These are phyloP conservation scores for Chloebia gouldiae DNA, from an alignment of 2,113 vertebrate genomes.

Conservation along the genomic window DNA sequence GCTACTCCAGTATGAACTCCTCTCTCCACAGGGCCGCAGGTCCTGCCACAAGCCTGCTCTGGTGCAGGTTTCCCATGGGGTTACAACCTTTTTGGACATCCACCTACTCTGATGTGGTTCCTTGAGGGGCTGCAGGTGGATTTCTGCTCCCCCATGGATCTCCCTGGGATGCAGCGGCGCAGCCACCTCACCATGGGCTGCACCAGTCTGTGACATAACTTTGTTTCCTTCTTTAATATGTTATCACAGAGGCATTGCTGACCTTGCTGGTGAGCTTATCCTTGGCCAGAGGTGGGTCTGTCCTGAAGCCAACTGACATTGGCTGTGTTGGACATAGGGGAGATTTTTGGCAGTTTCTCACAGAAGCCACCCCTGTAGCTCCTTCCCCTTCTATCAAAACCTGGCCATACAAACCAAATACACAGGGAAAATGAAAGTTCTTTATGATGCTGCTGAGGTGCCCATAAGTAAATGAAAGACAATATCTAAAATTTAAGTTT, in stretches of 20 bases:
- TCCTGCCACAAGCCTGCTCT: background rate
- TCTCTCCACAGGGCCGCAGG: background rate
- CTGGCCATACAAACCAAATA: background rate
- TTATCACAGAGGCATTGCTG: background rate
- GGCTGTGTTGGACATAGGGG: background rate
- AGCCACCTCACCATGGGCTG: background rate
- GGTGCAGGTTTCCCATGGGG: fast-evolving
- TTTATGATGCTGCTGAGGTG: background rate
- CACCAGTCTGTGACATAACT: background rate
- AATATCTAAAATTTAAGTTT: background rate
- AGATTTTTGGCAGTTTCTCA: background rate
- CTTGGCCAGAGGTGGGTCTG: background rate
- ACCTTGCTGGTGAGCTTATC: background rate
- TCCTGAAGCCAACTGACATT: background rate
- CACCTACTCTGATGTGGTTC: background rate
- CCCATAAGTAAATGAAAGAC: background rate
- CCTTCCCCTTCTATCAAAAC: background rate
- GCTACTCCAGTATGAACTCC: background rate
- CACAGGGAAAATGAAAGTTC: background rate
- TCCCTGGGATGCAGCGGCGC: background rate
- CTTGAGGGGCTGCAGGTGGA: background rate
- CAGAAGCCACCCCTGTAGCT: background rate
- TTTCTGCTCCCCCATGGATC: background rate
- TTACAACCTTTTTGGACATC: too few species aligned
- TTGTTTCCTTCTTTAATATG: background rate